Conservation (phyloP, 2,797 vertebrate species). For the Fratercula arctica region DNA sequence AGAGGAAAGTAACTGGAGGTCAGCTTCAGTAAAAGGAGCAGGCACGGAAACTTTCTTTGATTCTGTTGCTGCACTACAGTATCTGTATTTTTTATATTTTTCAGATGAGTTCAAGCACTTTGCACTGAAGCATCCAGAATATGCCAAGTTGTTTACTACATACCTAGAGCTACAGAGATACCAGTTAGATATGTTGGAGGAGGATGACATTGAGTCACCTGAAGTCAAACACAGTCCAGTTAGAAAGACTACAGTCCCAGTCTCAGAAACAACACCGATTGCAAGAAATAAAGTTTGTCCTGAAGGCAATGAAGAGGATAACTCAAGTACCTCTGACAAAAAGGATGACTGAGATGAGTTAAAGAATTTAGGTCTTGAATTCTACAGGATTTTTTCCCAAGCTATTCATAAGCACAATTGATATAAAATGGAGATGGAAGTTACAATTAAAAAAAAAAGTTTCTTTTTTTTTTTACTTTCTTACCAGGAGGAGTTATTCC, state of each 20-base stretch:
- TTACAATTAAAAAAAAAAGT: neutral
- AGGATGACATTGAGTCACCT: neutral
- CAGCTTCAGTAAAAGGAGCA: neutral
- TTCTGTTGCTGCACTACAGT: neutral
- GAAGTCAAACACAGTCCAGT: conserved; percentile 35
- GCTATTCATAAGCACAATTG: neutral
- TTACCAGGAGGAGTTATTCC: neutral
- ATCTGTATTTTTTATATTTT: neutral
- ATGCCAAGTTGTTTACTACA: conserved; percentile 94
- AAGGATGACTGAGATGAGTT: conserved; percentile 87
- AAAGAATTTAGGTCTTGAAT: neutral
- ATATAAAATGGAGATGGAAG: neutral
- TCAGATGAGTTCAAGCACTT: conserved; percentile 91
- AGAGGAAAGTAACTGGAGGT: neutral
- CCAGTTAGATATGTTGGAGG: conserved; percentile 80
- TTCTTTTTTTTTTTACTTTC: neutral
- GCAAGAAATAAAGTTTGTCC: conserved; percentile 56
- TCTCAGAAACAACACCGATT: conserved; percentile 14
- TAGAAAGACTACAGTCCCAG: conserved; percentile 33
- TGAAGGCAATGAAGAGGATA: conserved; percentile 75
- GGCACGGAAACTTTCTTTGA: neutral
- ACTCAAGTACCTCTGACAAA: conserved; percentile 84
- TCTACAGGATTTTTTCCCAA: neutral
- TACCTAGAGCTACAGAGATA: conserved; percentile 94
- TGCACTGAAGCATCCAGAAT: conserved; percentile 89